Conservation (phyloP, 1,140 invertebrate species). For the Bombus consobrinus region DNA sequence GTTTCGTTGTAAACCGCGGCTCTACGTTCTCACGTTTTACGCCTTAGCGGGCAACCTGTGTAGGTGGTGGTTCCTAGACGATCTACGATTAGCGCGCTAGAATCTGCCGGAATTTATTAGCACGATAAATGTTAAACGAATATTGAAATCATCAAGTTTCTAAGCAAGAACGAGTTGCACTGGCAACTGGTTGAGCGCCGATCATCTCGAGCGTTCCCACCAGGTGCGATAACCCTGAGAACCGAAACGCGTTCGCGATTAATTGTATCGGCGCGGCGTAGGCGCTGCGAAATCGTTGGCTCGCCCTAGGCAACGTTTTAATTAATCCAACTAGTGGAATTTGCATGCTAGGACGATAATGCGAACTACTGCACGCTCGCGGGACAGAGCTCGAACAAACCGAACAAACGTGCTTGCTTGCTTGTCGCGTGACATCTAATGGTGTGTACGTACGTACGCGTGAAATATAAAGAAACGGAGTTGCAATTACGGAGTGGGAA, state of each 20-base stretch:
- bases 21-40: neutral
- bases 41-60: neutral
- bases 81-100: neutral
- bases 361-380: constrained; percentile 35
- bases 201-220: neutral
- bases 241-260: neutral
- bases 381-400: constrained; percentile 34
- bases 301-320: constrained; percentile 42
- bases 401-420: constrained; percentile 13
- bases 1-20: neutral
- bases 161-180: no score
- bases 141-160: no score
- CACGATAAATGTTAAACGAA: neutral
- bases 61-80: neutral
- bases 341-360: constrained; percentile 64
- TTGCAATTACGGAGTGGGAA: neutral
- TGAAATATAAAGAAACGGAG: constrained; percentile 19
- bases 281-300: neutral
- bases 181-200: neutral
- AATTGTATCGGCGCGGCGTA: neutral
- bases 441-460: constrained; percentile 30
- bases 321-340: constrained; percentile 64
- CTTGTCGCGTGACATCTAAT: constrained; percentile 40
- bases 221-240: neutral
- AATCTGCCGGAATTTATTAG: neutral